Evolutionary conservation across 2,797 vertebrate species (phyloP).

Genomic region (Uromys caudimaculatus): DNA sequence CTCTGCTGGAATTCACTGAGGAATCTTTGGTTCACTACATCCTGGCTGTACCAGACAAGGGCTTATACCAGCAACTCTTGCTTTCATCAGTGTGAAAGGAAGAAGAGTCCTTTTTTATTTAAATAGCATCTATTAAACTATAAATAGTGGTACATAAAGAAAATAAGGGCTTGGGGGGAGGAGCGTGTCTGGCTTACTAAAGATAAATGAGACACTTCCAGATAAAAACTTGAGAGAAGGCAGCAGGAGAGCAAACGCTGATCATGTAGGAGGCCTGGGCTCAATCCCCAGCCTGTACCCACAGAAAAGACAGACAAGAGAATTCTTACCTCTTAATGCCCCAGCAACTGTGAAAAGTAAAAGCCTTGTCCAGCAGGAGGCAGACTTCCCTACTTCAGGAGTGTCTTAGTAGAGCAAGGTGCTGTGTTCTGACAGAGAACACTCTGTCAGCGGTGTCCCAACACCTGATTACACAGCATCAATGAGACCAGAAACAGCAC

Average conservation of each 20-base stretch:
- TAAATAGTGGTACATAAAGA: neutral
- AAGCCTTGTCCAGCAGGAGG: neutral
- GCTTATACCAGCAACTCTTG: neutral
- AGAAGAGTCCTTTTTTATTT: neutral
- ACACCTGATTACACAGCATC: neutral
- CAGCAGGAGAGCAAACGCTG: neutral
- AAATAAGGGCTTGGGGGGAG: neutral
- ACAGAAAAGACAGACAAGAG: neutral
- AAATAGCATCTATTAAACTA: neutral
- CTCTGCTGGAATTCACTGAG: neutral
- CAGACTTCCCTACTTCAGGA: neutral
- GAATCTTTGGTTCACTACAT: neutral
- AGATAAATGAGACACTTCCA: neutral
- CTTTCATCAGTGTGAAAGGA: neutral
- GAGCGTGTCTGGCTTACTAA: neutral
- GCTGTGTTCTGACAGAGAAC: neutral
- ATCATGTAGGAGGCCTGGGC: neutral
- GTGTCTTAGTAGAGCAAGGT: neutral
- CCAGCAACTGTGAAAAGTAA: neutral
- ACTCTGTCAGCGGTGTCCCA: neutral
- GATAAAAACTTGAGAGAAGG: neutral
- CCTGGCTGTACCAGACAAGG: neutral
- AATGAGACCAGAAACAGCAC: neutral
- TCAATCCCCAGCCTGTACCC: neutral
- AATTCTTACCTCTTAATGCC: slow-evolving; percentile 4